These are phyloP conservation scores for Drosophila formosana DNA, from an alignment of 2,888 invertebrate species.

Conservation along the genomic window DNA sequence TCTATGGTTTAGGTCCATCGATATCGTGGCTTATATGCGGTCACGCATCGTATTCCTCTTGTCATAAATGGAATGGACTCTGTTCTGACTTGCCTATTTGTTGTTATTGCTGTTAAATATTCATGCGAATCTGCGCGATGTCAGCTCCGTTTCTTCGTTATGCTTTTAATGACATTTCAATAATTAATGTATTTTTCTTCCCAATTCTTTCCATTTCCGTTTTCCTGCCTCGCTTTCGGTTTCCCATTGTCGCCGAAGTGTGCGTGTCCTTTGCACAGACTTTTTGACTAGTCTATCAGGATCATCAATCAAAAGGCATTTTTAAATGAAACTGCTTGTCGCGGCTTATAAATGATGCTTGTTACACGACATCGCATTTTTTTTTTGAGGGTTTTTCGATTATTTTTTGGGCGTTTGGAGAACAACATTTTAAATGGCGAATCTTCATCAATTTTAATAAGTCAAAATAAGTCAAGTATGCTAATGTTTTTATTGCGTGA, in stretches of 20 bases:
- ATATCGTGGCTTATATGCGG: constrained; percentile 66
- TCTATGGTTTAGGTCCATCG: constrained; percentile 46
- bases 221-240: constrained; percentile 50
- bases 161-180: constrained; percentile 82
- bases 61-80: constrained; percentile 52
- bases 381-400: constrained; percentile 42
- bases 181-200: constrained; percentile 81
- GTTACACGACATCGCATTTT: constrained; percentile 18
- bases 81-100: constrained; percentile 41
- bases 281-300: constrained; percentile 60
- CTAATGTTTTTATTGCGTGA: constrained; percentile 54
- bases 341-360: constrained; percentile 77
- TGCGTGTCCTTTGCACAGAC: constrained; percentile 75
- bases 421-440: constrained; percentile 40
- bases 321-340: constrained; percentile 72
- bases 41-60: constrained; percentile 71
- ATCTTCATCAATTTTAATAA: constrained; percentile 67
- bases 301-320: constrained; percentile 74
- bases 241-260: constrained; percentile 47
- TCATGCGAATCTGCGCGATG: constrained; percentile 76
- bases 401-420: constrained; percentile 44
- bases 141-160: constrained; percentile 57
- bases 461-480: constrained; percentile 54
- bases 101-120: constrained; percentile 67
- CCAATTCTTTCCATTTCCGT: constrained; percentile 65